These are phyloP conservation scores for Mesembrinibis cayennensis DNA, from an alignment of 2,113 vertebrate species.

Conservation along the genomic window DNA sequence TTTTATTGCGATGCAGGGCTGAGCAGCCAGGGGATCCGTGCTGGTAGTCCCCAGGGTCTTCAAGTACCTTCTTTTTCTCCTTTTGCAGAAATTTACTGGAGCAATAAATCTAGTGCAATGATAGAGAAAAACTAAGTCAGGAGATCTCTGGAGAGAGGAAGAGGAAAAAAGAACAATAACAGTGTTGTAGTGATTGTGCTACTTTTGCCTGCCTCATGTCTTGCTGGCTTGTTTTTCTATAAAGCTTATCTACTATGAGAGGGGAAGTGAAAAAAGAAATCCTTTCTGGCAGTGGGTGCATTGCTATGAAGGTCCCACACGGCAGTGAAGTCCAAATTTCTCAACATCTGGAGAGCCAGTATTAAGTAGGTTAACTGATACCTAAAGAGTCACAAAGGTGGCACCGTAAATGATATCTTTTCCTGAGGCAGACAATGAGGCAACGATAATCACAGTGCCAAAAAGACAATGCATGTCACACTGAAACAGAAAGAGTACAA, in stretches of 20 bases:
- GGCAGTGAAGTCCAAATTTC: slow-evolving; percentile 43
- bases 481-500: slow-evolving; percentile 62
- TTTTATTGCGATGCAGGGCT: slow-evolving; percentile 48
- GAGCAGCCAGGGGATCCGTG: slow-evolving; percentile 47
- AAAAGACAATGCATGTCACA: slow-evolving; percentile 54
- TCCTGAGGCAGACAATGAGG: slow-evolving; percentile 51
- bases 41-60: slow-evolving; percentile 25
- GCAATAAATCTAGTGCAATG: slow-evolving; percentile 70
- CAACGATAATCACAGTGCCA: slow-evolving; percentile 47
- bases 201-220: slow-evolving; percentile 10
- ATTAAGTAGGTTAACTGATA: slow-evolving; percentile 61
- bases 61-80: neutral
- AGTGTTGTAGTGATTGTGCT: neutral
- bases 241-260: neutral
- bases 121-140: slow-evolving; percentile 70
- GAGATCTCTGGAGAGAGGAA: slow-evolving; percentile 52
- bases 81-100: slow-evolving; percentile 70
- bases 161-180: slow-evolving; percentile 3
- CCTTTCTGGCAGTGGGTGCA: neutral
- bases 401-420: slow-evolving; percentile 53
- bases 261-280: neutral
- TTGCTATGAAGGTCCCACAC: neutral
- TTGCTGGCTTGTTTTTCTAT: neutral
- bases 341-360: neutral
- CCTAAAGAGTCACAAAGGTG: slow-evolving; percentile 42